phyloP scores from a whole-genome alignment of 2,888 invertebrate genomes.

The Dione juno region DNA sequence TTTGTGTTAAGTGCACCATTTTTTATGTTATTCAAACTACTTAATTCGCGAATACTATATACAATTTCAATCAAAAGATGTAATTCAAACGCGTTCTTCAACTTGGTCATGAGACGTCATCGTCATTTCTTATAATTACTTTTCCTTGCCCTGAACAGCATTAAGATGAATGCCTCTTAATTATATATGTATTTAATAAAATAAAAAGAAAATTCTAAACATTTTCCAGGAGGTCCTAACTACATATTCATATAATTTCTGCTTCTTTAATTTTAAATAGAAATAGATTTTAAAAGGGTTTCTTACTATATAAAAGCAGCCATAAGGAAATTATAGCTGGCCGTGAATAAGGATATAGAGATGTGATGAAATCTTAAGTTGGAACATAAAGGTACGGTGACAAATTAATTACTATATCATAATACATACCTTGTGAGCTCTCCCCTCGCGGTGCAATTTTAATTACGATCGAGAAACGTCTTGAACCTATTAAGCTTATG shows the following conservation, averaged over 20 bases:
- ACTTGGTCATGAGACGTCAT: constrained; percentile 64
- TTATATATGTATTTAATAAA: constrained; percentile 68
- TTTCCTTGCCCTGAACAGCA: constrained; percentile 60
- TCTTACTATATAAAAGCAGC: constrained; percentile 38
- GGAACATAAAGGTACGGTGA: constrained; percentile 31
- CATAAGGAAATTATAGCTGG: constrained; percentile 39
- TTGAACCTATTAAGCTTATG: constrained; percentile 22
- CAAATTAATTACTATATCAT: constrained; percentile 26
- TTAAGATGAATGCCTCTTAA: constrained; percentile 71
- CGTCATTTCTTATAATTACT: constrained; percentile 75
- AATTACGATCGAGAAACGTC: constrained; percentile 21
- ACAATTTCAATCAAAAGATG: constrained; percentile 42
- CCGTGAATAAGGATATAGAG: constrained; percentile 34
- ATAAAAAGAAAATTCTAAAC: constrained; percentile 50
- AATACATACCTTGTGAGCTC: background rate
- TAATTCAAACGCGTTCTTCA: constrained; percentile 53
- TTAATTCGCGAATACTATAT: constrained; percentile 27
- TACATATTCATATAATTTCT: constrained; percentile 45
- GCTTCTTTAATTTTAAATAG: constrained; percentile 44
- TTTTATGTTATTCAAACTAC: constrained; percentile 9
- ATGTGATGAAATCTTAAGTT: constrained; percentile 32
- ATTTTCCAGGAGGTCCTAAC: constrained; percentile 45
- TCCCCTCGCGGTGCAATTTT: background rate
- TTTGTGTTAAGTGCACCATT: background rate
- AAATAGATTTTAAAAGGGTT: constrained; percentile 43